Conservation (phyloP, 2,797 vertebrate species). For the Rousettus madagascariensis region DNA sequence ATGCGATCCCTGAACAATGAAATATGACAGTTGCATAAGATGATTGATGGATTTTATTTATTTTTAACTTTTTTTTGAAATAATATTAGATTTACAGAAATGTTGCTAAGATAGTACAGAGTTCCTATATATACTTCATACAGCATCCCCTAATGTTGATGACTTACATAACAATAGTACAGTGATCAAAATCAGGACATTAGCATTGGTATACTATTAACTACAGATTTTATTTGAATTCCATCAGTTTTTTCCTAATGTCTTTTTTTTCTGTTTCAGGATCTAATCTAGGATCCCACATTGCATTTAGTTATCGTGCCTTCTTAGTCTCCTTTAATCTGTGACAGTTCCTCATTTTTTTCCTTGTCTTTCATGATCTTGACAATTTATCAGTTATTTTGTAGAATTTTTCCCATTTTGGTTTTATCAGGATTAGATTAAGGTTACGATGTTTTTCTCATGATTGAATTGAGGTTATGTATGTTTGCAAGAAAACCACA, state of each 20-base stretch:
- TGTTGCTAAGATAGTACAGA: slow-evolving; percentile 11
- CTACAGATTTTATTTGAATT: background rate
- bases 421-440: background rate
- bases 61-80: slow-evolving; percentile 22
- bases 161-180: background rate
- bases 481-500: slow-evolving; percentile 24
- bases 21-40: background rate
- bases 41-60: slow-evolving; percentile 40
- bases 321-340: background rate
- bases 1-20: slow-evolving; percentile 27
- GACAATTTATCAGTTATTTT: slow-evolving; percentile 7
- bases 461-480: background rate
- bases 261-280: background rate
- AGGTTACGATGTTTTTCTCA: background rate
- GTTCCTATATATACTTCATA: background rate
- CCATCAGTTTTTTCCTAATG: background rate
- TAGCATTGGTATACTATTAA: background rate
- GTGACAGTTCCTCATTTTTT: background rate
- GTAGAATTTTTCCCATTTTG: slow-evolving; percentile 41
- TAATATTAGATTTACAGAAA: slow-evolving; percentile 2
- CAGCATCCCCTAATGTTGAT: background rate
- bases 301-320: slow-evolving; percentile 2
- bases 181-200: slow-evolving; percentile 24
- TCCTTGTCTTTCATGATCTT: slow-evolving; percentile 2
- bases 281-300: background rate